Percentiles rank a stretch among this genome's conserved stretches.
Conservation (phyloP, 2,888 invertebrate species). For the Latrodectus elegans region DNA sequence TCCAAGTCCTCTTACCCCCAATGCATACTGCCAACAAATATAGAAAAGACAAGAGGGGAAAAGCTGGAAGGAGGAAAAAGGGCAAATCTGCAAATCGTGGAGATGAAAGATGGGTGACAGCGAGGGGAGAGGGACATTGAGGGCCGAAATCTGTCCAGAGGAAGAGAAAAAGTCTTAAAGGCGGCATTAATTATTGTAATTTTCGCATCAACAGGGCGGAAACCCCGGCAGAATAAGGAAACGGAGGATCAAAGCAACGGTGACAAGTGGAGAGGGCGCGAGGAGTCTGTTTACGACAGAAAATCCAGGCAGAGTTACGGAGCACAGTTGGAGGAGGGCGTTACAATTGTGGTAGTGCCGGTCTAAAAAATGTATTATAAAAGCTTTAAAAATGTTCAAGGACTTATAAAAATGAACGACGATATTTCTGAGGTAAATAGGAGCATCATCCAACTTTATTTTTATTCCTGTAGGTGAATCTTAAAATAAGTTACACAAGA, state of each 20-base stretch:
- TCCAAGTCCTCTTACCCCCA: background rate
- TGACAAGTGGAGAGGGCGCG: conserved; percentile 56
- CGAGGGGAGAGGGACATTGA: conserved; percentile 20
- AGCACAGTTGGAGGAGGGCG: too few species aligned
- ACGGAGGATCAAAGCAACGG: conserved; percentile 32
- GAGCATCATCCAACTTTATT: too few species aligned
- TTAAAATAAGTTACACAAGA: too few species aligned
- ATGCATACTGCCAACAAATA: conserved; percentile 12
- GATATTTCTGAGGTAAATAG: too few species aligned
- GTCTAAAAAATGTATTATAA: too few species aligned
- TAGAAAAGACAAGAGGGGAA: conserved; percentile 6
- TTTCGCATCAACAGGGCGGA: conserved; percentile 65
- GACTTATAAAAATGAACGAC: too few species aligned
- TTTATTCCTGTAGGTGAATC: too few species aligned
- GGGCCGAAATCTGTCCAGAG: conserved; percentile 52
- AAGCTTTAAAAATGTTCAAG: too few species aligned
- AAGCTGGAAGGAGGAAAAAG: conserved; percentile 13
- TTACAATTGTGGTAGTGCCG: too few species aligned
- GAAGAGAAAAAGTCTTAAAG: conserved; percentile 42
- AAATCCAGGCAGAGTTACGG: too few species aligned
- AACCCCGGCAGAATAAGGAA: conserved; percentile 15
- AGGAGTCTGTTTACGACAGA: background rate
- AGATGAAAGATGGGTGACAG: background rate
- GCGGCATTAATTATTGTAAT: conserved; percentile 68
- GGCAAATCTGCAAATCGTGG: background rate